Conservation (phyloP, 1,140 invertebrate species). For the Amphibalanus amphitrite region DNA sequence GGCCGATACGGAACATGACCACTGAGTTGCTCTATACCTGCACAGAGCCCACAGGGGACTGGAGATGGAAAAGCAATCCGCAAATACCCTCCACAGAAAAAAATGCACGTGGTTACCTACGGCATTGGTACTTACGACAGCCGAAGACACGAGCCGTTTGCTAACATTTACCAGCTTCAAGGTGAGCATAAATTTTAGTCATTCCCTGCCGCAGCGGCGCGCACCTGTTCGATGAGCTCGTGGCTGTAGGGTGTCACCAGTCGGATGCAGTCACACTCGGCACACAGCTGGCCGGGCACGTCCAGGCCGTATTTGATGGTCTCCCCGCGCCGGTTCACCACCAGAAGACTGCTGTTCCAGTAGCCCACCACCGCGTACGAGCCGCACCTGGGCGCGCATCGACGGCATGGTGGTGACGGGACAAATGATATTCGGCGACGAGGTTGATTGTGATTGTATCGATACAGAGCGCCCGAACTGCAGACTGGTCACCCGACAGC, state of each 20-base stretch:
- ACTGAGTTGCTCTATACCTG: neutral
- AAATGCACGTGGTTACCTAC: too few species aligned
- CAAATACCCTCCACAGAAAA: too few species aligned
- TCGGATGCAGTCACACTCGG: neutral
- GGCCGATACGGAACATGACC: neutral
- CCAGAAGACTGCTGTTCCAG: neutral
- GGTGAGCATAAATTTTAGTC: too few species aligned
- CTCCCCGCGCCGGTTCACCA: neutral
- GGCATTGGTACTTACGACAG: too few species aligned
- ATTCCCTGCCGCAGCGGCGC: too few species aligned
- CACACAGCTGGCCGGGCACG: neutral
- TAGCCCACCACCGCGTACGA: neutral
- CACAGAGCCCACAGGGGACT: neutral
- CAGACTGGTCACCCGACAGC: too few species aligned
- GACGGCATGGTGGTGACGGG: too few species aligned
- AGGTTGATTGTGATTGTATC: too few species aligned
- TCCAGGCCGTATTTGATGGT: neutral
- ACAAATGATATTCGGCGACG: too few species aligned
- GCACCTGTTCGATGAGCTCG: slow-evolving; percentile 5
- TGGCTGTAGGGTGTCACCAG: neutral
- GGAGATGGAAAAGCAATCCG: neutral
- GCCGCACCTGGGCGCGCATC: neutral
- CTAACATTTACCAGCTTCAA: too few species aligned
- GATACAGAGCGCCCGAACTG: too few species aligned
- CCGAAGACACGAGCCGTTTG: too few species aligned